These are phyloP conservation scores for Hemicentrotus pulcherrimus DNA, from an alignment of 35 echinoderm and acorn worm genomes.

Conservation along the genomic window DNA sequence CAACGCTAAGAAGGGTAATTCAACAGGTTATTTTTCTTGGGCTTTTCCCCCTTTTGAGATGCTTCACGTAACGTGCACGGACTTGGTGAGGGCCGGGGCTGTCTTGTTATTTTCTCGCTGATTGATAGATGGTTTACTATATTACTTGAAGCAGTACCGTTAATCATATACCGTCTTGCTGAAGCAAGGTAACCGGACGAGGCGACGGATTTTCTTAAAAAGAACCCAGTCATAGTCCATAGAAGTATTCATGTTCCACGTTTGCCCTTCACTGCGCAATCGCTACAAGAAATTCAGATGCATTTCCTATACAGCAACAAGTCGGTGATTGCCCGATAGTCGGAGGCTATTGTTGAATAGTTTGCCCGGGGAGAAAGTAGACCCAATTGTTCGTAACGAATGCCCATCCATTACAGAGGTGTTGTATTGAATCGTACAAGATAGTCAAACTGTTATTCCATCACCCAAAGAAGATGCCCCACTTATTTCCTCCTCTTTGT, in stretches of 20 bases:
- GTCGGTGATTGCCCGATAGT: too few species aligned
- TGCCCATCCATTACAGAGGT: not conserved
- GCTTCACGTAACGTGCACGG: not conserved
- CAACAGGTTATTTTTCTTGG: conserved; percentile 4
- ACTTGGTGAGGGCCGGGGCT: not conserved
- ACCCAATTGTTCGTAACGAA: not conserved
- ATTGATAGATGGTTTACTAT: not conserved
- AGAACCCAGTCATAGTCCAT: not conserved
- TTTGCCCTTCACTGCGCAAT: not conserved
- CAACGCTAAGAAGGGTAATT: not conserved
- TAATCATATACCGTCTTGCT: not conserved
- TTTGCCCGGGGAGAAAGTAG: not conserved
- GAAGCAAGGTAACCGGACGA: not conserved
- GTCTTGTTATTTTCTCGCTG: not conserved
- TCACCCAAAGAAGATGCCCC: not conserved
- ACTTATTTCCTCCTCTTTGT: not conserved
- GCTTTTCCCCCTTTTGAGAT: not conserved
- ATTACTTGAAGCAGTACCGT: not conserved
- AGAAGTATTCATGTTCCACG: not conserved
- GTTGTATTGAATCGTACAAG: not conserved
- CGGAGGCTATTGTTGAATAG: not conserved
- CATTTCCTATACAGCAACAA: not conserved
- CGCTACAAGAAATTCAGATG: not conserved
- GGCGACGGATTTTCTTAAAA: not conserved
- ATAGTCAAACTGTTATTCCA: not conserved